Base-by-base conservation (phyloP, 1,140 invertebrate species). In the Pogonomyrmex californicus region DNA sequence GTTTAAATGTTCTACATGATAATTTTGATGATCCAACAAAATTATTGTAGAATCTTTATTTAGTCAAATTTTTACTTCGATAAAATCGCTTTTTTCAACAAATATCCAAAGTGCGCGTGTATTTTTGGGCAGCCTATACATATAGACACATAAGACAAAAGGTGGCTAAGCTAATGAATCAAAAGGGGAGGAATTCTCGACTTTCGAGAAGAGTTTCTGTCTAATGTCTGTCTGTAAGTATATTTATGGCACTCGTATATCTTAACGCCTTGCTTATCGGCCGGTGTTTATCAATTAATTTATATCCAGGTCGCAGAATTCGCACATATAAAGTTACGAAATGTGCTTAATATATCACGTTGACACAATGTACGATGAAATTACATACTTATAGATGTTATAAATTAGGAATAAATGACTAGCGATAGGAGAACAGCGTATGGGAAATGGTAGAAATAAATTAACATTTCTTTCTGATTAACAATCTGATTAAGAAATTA, bases 161-260 rank as follows among this genome's bases (percentile, higher is more conserved):
- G n/a, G 65, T 56, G 79, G 78, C 38, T 87, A 87, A 66, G 68
- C 79, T 87, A 75, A 65, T 54, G 51, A 87, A 86, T 86, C 78
- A 83, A 87, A 86, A 83, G 9, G 23, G 47, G 30, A 36, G 47
- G 17, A 47, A 73, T 58, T 23, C 33, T 83, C 38, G 23, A 70
- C 44, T 41, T 71, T 68, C 10, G 30, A 47, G 14, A 70, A 68
- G 41, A 68, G 41, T 77, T 14, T 76, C n/a, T 83, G 17, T 76
- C 14, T 85, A 41, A 62, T 60, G 4, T 85, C 33, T 65, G 14
- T 65, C n/a, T 85, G 4, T 63, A 44, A 63, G 41, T 85, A 62
- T n/a, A 77, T 60, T 41, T 47, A 68, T 54, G 12, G 23, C 49
- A 44, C 12, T 66, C 62, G 36, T 33, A 17, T 54, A 81, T 73